Base-by-base conservation (phyloP, 1,140 invertebrate species). In the Xylocopa sonorina region DNA sequence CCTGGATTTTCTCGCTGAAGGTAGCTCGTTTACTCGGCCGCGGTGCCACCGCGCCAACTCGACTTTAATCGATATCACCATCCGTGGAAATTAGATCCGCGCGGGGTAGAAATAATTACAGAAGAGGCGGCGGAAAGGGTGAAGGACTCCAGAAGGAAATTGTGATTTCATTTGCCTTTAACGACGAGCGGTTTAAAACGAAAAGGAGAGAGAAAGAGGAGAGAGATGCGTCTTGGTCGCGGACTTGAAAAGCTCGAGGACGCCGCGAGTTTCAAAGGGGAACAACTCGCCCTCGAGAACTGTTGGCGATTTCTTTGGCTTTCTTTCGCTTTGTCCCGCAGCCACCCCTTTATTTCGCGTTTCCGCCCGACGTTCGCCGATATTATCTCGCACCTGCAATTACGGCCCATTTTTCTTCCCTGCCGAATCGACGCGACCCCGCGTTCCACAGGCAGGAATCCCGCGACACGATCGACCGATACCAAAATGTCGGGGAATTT, bases 21-120 rank as follows among this genome's bases (percentile, higher is more conserved):
- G n/a, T n/a, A 32, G 34, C 57, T 66, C 38, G 64, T 46, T 57
- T 57, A n/a, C 62, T 53, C 27, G 63, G 18, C 21, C 32, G n/a
- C n/a, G 18, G 24, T 46, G 6, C 4, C 46, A 21, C 27, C 64
- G 48, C 72, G 72, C n/a, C n/a, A 24, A 34, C 24, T 43, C 60
- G 12, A 51, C 74, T 68, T 68, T 77, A 77, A 75, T 75, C 72
- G 72, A 66, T 75, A 85, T 64, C 51, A 78, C 68, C 64, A 41
- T 14, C 46, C 38, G 50, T 46, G 57, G 67, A 71, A 69, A 78
- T 60, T 78, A 57, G 67, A 69, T 57, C 50, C 24, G 67, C 62
- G 73, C 63, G 29, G 38, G 27, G 50, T n/a, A 34, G 73, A 67
- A 76, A 67, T 76, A 76, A 76, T 69, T 69, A 78, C 43, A 18